These are phyloP conservation scores for Uloborus plumipes DNA, from an alignment of 2,888 invertebrate genomes.

Conservation along the genomic window DNA sequence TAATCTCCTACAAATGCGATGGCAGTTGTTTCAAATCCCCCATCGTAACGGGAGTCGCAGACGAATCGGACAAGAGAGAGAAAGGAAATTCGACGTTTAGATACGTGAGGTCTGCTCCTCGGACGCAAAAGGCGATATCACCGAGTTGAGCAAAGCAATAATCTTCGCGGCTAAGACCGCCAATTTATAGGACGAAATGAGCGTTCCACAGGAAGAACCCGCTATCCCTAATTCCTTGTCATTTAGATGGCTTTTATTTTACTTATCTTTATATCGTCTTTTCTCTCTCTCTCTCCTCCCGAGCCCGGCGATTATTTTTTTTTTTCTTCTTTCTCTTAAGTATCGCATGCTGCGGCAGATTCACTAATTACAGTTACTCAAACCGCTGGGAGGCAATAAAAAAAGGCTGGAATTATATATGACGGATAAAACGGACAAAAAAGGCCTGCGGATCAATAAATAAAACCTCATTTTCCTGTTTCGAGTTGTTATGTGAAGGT, in stretches of 20 bases:
- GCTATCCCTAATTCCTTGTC: conserved; percentile 59
- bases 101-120: background rate
- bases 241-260: conserved; percentile 55
- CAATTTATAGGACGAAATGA: conserved; percentile 47
- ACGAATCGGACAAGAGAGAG: no score
- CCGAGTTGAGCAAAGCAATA: conserved; percentile 22
- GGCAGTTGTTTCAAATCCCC: no score
- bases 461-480: conserved; percentile 47
- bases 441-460: conserved; percentile 38
- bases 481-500: no score
- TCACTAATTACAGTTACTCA: conserved; percentile 47
- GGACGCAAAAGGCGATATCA: conserved; percentile 22
- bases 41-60: no score
- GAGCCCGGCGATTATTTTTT: background rate
- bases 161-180: conserved; percentile 49
- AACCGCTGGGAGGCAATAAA: conserved; percentile 34
- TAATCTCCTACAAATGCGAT: no score
- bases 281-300: background rate
- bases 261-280: conserved; percentile 12
- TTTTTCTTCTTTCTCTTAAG: conserved; percentile 1
- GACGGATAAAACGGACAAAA: conserved; percentile 5
- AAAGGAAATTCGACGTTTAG: no score
- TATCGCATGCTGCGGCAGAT: conserved; percentile 10
- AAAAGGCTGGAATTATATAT: background rate
- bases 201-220: conserved; percentile 8